Percentiles rank a stretch among this genome's conserved stretches.
These are phyloP conservation scores for Pogonophryne albipinna DNA, from an alignment of 2,797 vertebrate species.

Conservation along the genomic window DNA sequence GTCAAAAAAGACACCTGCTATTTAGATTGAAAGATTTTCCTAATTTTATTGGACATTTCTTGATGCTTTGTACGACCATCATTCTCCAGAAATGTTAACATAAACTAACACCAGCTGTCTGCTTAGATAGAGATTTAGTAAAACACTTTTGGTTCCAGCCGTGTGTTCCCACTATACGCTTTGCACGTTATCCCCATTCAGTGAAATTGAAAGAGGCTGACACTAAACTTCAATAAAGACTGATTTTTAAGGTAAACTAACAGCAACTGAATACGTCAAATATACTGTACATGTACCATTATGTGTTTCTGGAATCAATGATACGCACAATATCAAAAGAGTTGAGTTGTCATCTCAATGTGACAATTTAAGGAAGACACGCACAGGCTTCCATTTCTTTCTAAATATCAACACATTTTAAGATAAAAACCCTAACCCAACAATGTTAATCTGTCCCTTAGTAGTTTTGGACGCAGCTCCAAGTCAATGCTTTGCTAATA, in stretches of 20 bases:
- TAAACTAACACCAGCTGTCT: background rate
- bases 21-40: background rate
- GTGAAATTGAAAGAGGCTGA: background rate
- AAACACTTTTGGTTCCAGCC: too few species aligned
- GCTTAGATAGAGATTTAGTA: background rate
- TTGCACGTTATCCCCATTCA: background rate
- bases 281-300: too few species aligned
- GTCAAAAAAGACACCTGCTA: constrained; percentile 16
- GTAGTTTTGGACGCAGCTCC: background rate
- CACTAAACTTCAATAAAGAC: background rate
- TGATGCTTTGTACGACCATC: background rate
- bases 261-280: too few species aligned
- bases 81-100: background rate
- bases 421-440: background rate
- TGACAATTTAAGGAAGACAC: background rate
- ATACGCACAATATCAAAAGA: background rate
- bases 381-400: background rate
- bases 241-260: background rate
- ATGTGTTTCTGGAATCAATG: too few species aligned
- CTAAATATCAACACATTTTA: background rate
- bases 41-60: background rate
- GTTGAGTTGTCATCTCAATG: background rate
- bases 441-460: background rate
- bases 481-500: background rate
- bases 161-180: too few species aligned